Base-by-base conservation (phyloP, 2,797 vertebrate species). In the Sebastes umbrosus region DNA sequence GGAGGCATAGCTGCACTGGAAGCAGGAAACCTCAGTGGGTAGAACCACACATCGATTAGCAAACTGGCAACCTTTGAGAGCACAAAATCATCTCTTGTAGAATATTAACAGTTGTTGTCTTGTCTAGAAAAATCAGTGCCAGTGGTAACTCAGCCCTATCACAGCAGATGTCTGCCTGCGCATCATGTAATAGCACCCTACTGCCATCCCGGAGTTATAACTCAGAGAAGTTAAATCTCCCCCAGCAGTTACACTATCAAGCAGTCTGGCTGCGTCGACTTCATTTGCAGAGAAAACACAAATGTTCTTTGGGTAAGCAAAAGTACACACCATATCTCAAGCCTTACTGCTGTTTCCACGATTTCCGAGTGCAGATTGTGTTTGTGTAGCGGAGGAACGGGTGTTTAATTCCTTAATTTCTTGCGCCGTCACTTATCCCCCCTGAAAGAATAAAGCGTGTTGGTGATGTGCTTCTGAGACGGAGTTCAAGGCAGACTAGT, bases 161-260 rank as follows among this genome's bases (percentile, higher is more conserved):
- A 55, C 55, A 86, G 80, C 86, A 90, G 82, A 90, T 87, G 87
- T 87, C 86, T 89, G 83, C 63, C 80, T 43, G 79, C 89, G 29
- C 84, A 77, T 78, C 67, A 55, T 86, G 87, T 63, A 69, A 79
- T 59, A 65, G 69, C 81, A 65, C 69, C 77, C 70, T 24, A 20
- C 72, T 71, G 78, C 77, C 68, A 59, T 57, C 36, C 32, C 2
- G 0, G 54, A 81, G 80, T 82, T 82, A 82, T 68, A 77, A 90
- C 80, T 82, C 81, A 64, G 52, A 83, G 57, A 81, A 82, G 64
- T 80, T 77, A 84, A 88, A 84, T 88, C 80, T 85, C 31, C 69
- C 36, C 74, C 79, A 29, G 82, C 82, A 79, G 82, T 83, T 74
- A 80, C 82, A 75, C 80, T 22, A 81, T 66, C 60, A 79, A 83